Conservation (phyloP, 2,888 invertebrate genomes). For the Agrochola litura region DNA sequence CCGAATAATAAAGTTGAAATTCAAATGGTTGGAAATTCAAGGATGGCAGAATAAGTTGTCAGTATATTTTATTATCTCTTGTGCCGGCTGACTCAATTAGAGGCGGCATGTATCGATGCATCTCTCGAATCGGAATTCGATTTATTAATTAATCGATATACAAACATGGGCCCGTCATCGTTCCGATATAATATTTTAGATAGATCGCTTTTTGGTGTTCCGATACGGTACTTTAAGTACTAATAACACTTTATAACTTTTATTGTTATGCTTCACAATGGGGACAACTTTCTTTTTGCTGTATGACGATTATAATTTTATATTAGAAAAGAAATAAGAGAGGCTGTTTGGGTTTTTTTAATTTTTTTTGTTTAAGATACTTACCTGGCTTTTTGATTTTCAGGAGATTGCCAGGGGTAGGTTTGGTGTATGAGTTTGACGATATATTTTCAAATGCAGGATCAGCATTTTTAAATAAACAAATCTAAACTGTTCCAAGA, state of each 20-base stretch:
- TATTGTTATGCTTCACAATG: conserved; percentile 54
- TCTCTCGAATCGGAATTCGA: conserved; percentile 86
- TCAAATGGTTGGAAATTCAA: conserved; percentile 37
- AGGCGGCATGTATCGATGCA: conserved; percentile 87
- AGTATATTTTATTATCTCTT: conserved; percentile 81
- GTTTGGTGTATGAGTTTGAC: background rate
- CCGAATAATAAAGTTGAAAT: conserved; percentile 54
- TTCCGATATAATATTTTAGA: conserved; percentile 81
- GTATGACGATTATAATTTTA: conserved; percentile 18
- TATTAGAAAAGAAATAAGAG: conserved; percentile 1
- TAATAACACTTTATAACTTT: conserved; percentile 61
- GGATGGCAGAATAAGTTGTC: conserved; percentile 49
- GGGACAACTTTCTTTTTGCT: conserved; percentile 60
- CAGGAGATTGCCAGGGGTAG: background rate
- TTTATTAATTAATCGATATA: conserved; percentile 91
- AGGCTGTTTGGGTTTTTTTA: conserved; percentile 6
- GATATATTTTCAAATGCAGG: background rate
- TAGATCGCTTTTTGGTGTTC: conserved; percentile 76
- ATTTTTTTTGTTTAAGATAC: no score
- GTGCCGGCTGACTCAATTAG: conserved; percentile 89
- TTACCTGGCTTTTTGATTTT: background rate
- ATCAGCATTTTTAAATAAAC: background rate
- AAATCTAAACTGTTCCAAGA: no score
- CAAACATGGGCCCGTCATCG: conserved; percentile 89
- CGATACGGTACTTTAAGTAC: conserved; percentile 63